Evolutionary conservation across 37 sponge, comb jelly and placozoan genomes (phyloP).

Genomic region (Bolinopsis microptera): DNA sequence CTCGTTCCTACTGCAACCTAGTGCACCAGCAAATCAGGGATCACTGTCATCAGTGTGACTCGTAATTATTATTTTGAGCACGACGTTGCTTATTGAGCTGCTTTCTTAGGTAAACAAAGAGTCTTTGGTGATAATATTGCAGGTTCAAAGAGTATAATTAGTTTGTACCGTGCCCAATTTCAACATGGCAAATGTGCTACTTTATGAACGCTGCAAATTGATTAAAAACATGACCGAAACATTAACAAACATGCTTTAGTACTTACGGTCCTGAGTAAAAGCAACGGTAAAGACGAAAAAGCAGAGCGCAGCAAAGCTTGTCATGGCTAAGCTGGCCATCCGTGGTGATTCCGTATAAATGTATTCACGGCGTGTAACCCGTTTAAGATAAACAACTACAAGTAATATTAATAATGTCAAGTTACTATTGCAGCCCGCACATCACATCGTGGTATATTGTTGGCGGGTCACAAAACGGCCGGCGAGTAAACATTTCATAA

Average conservation of each 20-base stretch:
- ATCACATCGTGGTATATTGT: not conserved
- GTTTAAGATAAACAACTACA: not conserved
- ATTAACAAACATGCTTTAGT: not conserved
- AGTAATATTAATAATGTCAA: not conserved
- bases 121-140: too few species aligned
- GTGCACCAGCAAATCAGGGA: too few species aligned
- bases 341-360: not conserved
- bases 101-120: too few species aligned
- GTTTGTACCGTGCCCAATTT: too few species aligned
- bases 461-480: not conserved
- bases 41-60: too few species aligned
- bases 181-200: too few species aligned
- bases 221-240: too few species aligned
- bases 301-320: not conserved
- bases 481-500: not conserved
- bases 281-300: not conserved
- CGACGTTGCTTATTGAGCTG: too few species aligned
- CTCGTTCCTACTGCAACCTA: constrained; percentile 17
- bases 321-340: not conserved
- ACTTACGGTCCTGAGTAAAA: not conserved
- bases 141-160: too few species aligned
- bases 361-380: not conserved
- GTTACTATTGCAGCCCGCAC: not conserved
- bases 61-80: too few species aligned
- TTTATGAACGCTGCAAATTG: too few species aligned